Base-by-base conservation (phyloP, 1,140 invertebrate species). In the Batillaria attramentaria region DNA sequence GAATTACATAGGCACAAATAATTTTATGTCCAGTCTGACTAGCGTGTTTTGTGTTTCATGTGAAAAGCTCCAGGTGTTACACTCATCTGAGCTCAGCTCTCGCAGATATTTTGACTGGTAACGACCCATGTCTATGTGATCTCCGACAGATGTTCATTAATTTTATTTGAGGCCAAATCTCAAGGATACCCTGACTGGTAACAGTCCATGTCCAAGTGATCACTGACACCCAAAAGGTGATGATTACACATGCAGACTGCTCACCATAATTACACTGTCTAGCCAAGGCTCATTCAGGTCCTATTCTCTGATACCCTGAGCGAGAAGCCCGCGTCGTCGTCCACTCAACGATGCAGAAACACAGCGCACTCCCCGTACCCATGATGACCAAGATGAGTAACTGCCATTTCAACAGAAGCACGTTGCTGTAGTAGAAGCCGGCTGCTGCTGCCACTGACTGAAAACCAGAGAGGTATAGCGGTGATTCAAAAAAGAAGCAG, bases 381-480 rank as follows among this genome's bases (percentile, higher is more conserved):
- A 94, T 92, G 0, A 95, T 90, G 0, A 95, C 92, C 10, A 99
- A 90, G 43, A 99, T 95, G 0, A 92, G 91, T 8, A 99, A 90
- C 89, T 99, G 97, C 62, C 94, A 93, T 62, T 96, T 93, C 3
- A 99, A 92, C 0, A 94, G 92, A 2, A 97, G 88, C 41, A 93
- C 89, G 8, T 93, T 94, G 73, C 96, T 96, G 92, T 98, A 99
- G 89, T 95, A 95, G 92, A 99, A 99, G 73, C 95, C 95, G 8
- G 94, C 91, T 0, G 97, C 97, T 3, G 97, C 96, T 16, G 96
- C 95, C 35, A 98, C 91, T 0, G 97, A 98, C 94, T 99, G 75
- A 93, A 94, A 84, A 84, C 86, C 78, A 62, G n/a, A n/a, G n/a
- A 85, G 60, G 16, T 54, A n/a, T n/a, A 54, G 16, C n/a, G n/a